Evolutionary conservation across 2,797 vertebrate genomes (phyloP), one percentile per base, ranked within the genome.

Genomic region (Ibycter americanus): DNA sequence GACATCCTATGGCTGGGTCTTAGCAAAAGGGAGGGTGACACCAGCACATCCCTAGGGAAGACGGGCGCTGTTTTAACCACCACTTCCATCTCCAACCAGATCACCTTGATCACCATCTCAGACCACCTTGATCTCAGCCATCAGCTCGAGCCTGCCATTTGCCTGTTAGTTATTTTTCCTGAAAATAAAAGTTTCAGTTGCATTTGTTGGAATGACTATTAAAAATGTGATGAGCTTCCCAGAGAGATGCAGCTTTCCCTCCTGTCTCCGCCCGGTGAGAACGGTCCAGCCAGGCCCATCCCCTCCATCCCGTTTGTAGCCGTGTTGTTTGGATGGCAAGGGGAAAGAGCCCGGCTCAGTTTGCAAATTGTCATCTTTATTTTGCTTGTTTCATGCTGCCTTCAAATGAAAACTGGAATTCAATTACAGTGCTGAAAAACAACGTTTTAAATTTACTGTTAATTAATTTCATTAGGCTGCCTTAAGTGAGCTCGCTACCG

Each of bases 401-500:
- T 91, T 89, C 79, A 81, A 61, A 78, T 38, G 82, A 96, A 96
- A 97, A 93, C 68, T n/a, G 49, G 76, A 87, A 95, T 94, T 95
- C 86, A 93, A 96, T 96, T 93, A 96, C 51, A 47, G 54, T 2
- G n/a, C 78, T 2, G 11, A 96, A 94, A 95, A 87, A 42, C 90
- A 92, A 92, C 87, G 59, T 94, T 95, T 97, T 38, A 93, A 96
- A 96, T 94, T 58, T 94, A 61, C 76, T 9, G 52, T 87, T 96
- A 94, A 96, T 96, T 96, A 96, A 96, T 95, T 95, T 96, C 84
- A 97, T 95, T 96, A 96, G 76, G 71, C 83, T 54, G 87, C 86
- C 88, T 91, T 87, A 93, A 97, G 94, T 80, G 81, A 94, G 86
- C 90, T 49, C 40, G 88, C 78, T 87, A 52, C 36, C 0, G 9